These are phyloP conservation scores for Mastigias papua DNA, from an alignment of 30 jellyfish, hydroid and myxozoan genomes.

Conservation along the genomic window DNA sequence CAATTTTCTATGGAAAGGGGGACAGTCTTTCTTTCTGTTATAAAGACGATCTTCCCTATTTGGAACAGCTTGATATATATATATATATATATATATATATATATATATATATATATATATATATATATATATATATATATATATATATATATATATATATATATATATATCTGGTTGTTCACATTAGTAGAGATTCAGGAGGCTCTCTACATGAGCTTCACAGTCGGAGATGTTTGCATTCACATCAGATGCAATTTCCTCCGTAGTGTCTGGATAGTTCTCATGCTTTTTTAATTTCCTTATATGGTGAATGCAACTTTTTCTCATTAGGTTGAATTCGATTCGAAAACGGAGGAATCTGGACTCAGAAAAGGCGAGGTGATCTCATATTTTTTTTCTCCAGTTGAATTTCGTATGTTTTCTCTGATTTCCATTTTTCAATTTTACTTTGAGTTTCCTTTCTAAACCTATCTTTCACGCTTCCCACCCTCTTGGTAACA, in stretches of 20 bases:
- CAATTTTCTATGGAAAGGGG: no score
- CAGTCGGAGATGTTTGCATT: slow-evolving; percentile 3
- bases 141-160: no score
- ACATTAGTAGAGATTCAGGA: neutral
- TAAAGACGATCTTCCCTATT: no score
- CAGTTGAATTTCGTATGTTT: neutral
- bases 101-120: no score
- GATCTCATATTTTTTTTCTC: neutral
- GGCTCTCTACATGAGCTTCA: neutral
- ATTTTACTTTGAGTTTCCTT: neutral
- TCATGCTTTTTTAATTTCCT: neutral
- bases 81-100: no score
- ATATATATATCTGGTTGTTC: no score
- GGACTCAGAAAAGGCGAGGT: slow-evolving; percentile 98
- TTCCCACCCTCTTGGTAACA: no score
- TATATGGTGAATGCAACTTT: neutral
- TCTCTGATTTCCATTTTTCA: neutral
- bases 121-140: no score
- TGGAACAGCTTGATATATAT: no score
- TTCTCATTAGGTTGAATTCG: slow-evolving; percentile 71
- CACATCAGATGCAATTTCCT: slow-evolving; percentile 11
- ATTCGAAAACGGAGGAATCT: slow-evolving; percentile 81
- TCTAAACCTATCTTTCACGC: no score
- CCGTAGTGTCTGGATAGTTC: neutral
- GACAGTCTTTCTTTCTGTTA: no score